Base-by-base conservation (phyloP, 1,140 invertebrate species). In the Prorops nasuta region DNA sequence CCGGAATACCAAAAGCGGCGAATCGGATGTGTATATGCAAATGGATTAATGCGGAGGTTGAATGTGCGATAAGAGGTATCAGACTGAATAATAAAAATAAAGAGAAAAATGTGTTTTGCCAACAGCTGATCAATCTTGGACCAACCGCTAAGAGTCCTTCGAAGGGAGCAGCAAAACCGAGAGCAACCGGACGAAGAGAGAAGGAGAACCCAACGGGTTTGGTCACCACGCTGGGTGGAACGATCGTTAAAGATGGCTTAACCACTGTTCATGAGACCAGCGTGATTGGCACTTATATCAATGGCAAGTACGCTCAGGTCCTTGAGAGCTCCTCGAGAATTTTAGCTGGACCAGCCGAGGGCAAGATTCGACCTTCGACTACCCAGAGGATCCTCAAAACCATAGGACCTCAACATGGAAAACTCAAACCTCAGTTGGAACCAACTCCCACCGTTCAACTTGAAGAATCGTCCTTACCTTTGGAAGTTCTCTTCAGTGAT, bases 251-350 rank as follows among this genome's bases (percentile, higher is more conserved):
- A 63, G 86, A 92, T 65, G 91, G 90, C 1, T 63, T 87, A 1
- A 92, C 90, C 1, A 93, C 90, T 1, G 85, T 92, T 7, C 89
- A 91, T 61, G 89, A 92, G 76, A 93, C 90, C 0, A 91, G 86
- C 64, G 90, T 93, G 10, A 88, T 93, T 60, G 91, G 91, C 3
- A 93, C 91, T 4, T 90, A 88, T 61, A 90, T 93, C 58, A 89
- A 88, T 44, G 90, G 90, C 42, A 91, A 92, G 72, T 94, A 94
- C 63, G 90, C 90, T 7, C 86, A 89, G 71, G 86, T 94, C 3
- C 72, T 90, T 6, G 85, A 89, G 57, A 89, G 87, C 59, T 88
- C 86, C 1, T 88, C 86, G 0, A 81, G 79, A 64, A 79, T 81
- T 49, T 68, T 83, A 2, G 35, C 51, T 0, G 32, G 14, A 21